Evolutionary conservation across 2,888 invertebrate genomes (phyloP).

Genomic region (Ecdyonurus torrentis): DNA sequence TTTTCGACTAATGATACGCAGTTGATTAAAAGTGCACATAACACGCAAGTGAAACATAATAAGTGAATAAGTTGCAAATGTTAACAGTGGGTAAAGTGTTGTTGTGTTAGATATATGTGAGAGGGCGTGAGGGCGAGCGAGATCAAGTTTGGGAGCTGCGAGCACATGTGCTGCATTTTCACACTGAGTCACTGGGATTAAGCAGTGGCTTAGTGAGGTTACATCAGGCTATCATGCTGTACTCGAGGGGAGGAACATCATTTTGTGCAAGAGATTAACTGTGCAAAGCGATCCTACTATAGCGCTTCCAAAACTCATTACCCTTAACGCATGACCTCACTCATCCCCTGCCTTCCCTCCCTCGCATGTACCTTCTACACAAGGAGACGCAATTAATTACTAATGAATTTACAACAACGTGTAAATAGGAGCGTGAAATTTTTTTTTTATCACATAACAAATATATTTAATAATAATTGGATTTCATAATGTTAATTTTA

Average conservation of each 20-base stretch:
- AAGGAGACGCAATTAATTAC: neutral
- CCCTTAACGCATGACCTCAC: neutral
- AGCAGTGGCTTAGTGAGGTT: constrained; percentile 2
- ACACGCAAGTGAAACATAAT: neutral
- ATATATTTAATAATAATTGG: no score
- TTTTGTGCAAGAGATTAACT: neutral
- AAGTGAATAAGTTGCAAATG: neutral
- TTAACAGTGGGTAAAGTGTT: neutral
- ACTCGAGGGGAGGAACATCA: neutral
- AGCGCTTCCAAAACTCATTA: neutral
- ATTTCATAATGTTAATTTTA: no score
- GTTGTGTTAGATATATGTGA: neutral
- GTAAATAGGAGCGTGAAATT: no score
- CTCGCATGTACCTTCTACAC: neutral
- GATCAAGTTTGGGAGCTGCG: neutral
- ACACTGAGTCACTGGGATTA: constrained; percentile 3
- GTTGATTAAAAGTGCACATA: no score
- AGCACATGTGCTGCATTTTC: neutral
- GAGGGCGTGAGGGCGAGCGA: neutral
- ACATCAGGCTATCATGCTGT: neutral
- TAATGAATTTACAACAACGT: no score
- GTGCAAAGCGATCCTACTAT: neutral
- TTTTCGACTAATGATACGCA: no score
- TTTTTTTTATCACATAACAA: no score
- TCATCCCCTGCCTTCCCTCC: neutral